phyloP scores from a whole-genome alignment of 2,888 invertebrate genomes.

The Apodemia hepburni region DNA sequence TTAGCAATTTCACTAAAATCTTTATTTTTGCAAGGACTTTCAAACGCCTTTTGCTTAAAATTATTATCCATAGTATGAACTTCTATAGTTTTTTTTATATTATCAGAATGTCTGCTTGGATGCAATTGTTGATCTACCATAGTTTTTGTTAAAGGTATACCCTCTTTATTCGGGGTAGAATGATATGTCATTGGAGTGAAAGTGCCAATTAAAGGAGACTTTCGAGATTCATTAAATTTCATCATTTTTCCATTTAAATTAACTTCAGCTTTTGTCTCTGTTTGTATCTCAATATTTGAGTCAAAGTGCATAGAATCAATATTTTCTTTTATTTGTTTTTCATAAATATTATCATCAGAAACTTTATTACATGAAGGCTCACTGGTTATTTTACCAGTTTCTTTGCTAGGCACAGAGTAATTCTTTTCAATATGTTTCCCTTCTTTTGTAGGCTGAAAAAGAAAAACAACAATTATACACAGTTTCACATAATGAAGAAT shows the following conservation, averaged over 20 bases:
- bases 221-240: constrained; percentile 63
- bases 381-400: constrained; percentile 50
- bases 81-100: constrained; percentile 69
- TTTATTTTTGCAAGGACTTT: constrained; percentile 36
- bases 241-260: constrained; percentile 61
- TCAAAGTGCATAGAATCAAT: constrained; percentile 37
- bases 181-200: constrained; percentile 68
- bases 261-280: constrained; percentile 51
- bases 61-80: constrained; percentile 57
- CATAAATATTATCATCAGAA: constrained; percentile 24
- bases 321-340: constrained; percentile 38
- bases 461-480: constrained; percentile 19
- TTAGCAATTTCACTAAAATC: constrained; percentile 28
- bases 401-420: constrained; percentile 53
- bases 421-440: constrained; percentile 44
- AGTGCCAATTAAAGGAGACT: constrained; percentile 63
- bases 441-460: constrained; percentile 56
- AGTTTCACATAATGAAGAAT: not conserved
- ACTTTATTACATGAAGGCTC: constrained; percentile 45
- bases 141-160: constrained; percentile 66
- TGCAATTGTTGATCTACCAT: constrained; percentile 70
- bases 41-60: constrained; percentile 44
- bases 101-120: constrained; percentile 66
- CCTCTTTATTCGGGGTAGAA: constrained; percentile 71
- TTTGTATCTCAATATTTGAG: constrained; percentile 38